A percentile compares a stretch with the other conserved stretches of the same genome.
These are phyloP conservation scores for Pao palembangensis DNA, from an alignment of 2,113 vertebrate species.

Conservation along the genomic window DNA sequence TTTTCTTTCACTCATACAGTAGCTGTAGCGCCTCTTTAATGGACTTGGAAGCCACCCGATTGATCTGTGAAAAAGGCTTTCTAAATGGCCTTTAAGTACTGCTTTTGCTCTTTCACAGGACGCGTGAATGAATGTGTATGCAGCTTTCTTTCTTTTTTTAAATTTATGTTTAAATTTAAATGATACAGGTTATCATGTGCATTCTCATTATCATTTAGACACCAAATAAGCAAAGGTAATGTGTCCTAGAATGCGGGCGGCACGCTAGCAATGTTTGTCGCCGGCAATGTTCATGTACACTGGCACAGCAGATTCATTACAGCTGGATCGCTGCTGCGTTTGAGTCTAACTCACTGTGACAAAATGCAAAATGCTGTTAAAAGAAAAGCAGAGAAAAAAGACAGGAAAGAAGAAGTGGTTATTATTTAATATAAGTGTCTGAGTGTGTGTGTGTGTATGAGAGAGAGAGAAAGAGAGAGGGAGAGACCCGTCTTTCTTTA, in stretches of 20 bases:
- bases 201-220: slow-evolving; percentile 81
- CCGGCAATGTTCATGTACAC: slow-evolving; percentile 70
- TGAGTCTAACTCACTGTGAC: slow-evolving; percentile 79
- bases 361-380: slow-evolving; percentile 77
- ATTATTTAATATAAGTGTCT: slow-evolving; percentile 69
- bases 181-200: slow-evolving; percentile 76
- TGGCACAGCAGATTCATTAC: slow-evolving; percentile 73
- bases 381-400: slow-evolving; percentile 52
- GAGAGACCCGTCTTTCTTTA: slow-evolving; percentile 49
- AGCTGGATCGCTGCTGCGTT: slow-evolving; percentile 33
- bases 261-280: slow-evolving; percentile 67
- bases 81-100: slow-evolving; percentile 69
- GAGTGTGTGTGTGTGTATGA: slow-evolving; percentile 23
- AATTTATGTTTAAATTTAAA: slow-evolving; percentile 72
- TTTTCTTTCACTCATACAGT: slow-evolving; percentile 54
- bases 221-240: slow-evolving; percentile 78
- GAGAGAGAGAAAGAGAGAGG: slow-evolving; percentile 15
- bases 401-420: slow-evolving; percentile 64
- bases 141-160: slow-evolving; percentile 16
- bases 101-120: slow-evolving; percentile 9
- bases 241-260: slow-evolving; percentile 69
- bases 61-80: slow-evolving; percentile 58
- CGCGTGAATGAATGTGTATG: neutral
- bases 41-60: slow-evolving; percentile 71
- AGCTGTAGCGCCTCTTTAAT: slow-evolving; percentile 58